Conservation (phyloP, 2,888 invertebrate genomes). For the Spatulosminthurus flaviceps region DNA sequence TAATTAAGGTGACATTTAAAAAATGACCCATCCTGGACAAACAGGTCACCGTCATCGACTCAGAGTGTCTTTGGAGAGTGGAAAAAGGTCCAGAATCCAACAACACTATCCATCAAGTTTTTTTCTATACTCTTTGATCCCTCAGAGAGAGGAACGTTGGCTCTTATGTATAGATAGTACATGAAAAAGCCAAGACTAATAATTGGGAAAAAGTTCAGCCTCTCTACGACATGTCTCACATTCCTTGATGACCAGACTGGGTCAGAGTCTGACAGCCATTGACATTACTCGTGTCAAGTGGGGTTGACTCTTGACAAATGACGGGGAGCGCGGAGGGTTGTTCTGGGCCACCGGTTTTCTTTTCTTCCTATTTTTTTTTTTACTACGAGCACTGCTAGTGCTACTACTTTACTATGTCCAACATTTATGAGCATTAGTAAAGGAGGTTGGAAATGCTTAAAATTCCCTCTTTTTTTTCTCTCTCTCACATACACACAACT, state of each 20-base stretch:
- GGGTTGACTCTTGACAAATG: constrained; percentile 20
- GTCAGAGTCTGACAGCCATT: constrained; percentile 35
- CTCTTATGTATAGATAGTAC: not conserved
- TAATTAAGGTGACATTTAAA: constrained; percentile 14
- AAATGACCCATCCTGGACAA: constrained; percentile 1
- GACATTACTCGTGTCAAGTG: constrained; percentile 36
- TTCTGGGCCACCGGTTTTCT: constrained; percentile 57
- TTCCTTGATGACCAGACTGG: constrained; percentile 30
- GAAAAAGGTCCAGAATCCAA: constrained; percentile 11
- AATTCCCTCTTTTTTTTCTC: too few species aligned
- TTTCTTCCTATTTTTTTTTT: not conserved
- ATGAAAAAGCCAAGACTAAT: not conserved
- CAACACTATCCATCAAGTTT: not conserved
- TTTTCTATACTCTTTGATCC: not conserved
- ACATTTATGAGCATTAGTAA: not conserved
- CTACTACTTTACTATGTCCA: not conserved
- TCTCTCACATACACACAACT: too few species aligned
- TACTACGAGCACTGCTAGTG: not conserved
- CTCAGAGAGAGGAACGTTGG: not conserved
- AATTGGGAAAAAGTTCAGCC: not conserved
- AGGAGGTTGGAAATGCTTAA: not conserved
- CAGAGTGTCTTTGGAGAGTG: not conserved
- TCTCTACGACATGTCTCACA: not conserved
- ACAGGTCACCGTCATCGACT: constrained; percentile 4
- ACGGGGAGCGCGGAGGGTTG: constrained; percentile 52